A percentile compares a stretch with the other conserved stretches of the same genome.
Evolutionary conservation across 1,140 invertebrate genomes (phyloP).

Genomic region (Tenebrio molitor): DNA sequence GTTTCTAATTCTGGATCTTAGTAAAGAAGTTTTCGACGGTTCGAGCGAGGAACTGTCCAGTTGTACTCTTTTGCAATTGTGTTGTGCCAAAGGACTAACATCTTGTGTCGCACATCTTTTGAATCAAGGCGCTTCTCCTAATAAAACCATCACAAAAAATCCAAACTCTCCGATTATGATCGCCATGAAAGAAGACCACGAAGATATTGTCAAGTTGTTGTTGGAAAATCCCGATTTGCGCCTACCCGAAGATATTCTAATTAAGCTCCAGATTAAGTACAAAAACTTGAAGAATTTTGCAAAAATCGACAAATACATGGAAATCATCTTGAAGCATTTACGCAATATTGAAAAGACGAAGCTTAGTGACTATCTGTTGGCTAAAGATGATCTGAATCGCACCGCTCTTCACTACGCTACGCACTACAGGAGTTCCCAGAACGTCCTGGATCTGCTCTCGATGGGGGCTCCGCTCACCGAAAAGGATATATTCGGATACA

Average conservation of each 20-base stretch:
- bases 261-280: slow-evolving; percentile 16
- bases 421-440: neutral
- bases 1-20: neutral
- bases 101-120: slow-evolving; percentile 11
- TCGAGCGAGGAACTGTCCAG: neutral
- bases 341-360: neutral
- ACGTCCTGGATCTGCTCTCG: neutral
- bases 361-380: neutral
- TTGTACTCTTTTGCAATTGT: slow-evolving; percentile 22
- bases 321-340: slow-evolving; percentile 4
- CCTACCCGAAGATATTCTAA: slow-evolving; percentile 29
- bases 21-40: slow-evolving; percentile 5
- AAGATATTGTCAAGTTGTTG: slow-evolving; percentile 12
- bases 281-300: neutral
- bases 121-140: slow-evolving; percentile 3
- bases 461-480: slow-evolving; percentile 17
- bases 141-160: slow-evolving; percentile 12
- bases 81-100: slow-evolving; percentile 23
- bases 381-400: slow-evolving; percentile 3
- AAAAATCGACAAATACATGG: slow-evolving; percentile 22
- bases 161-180: slow-evolving; percentile 1
- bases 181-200: slow-evolving; percentile 27
- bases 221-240: neutral
- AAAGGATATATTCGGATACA: slow-evolving; percentile 12
- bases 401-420: slow-evolving; percentile 26